Evolutionary conservation across 2,888 invertebrate species (phyloP), one percentile per base, ranked within the genome.

Genomic region (Andricus quercusramuli): DNA sequence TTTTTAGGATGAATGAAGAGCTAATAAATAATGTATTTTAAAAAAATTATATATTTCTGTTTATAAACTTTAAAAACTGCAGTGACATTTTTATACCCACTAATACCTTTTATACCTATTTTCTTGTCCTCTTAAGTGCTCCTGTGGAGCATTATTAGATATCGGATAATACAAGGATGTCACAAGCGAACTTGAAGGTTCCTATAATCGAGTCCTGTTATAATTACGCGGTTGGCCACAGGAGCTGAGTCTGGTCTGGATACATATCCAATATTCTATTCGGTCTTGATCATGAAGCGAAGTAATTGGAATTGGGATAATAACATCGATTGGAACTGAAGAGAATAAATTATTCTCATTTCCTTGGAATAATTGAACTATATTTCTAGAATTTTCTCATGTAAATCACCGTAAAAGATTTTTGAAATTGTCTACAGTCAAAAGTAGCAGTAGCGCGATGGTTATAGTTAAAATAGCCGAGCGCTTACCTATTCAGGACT

Each of bases 101-200:
- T 37, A 37, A n/a, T 65, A 77, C 9, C 32, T 56, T 65, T 13
- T 64, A 62, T 41, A 11, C 64, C 65, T 17, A 44, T 64, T 62
- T 41, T 64, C 41, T 44, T 64, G 44, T 78, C 11, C 20, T n/a
- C n/a, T n/a, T n/a, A 3, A n/a, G n/a, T 3, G 56, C 56, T 22
- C 3, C 56, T 56, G 11, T 56, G n/a, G 80, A 85, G 41, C 59
- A 59, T 78, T 78, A 79, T 84, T 83, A 85, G 79, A 82, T 84
- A 70, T 74, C 76, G 79, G 82, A 84, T 88, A 87, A 88, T 84
- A 81, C 82, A 80, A 78, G 82, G 83, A 86, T 85, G 84, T 84
- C 83, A 79, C 79, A 44, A 41, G 82, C 78, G 83, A 80, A 85
- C 77, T 81, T 79, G 76, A 78, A 51, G 82, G 79, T 80, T 80